A percentile compares a stretch with the other conserved stretches of the same genome.
These are phyloP conservation scores for Podocnemis expansa DNA, from an alignment of 2,113 vertebrate genomes.

Conservation along the genomic window DNA sequence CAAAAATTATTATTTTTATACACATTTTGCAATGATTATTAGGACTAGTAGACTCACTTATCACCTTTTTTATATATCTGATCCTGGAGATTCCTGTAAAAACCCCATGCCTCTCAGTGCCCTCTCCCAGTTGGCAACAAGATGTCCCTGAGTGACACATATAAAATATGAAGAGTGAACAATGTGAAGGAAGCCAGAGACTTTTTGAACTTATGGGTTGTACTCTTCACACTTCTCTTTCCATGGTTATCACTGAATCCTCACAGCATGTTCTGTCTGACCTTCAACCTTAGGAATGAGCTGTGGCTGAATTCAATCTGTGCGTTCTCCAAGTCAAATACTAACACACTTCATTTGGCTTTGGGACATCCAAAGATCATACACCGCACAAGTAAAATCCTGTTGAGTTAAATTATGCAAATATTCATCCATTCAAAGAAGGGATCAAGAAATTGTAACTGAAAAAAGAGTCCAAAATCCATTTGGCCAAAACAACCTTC, in stretches of 20 bases:
- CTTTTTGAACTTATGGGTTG: neutral
- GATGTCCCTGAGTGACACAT: neutral
- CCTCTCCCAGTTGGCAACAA: neutral
- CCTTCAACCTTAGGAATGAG: constrained; percentile 13
- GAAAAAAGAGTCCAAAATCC: constrained; percentile 1
- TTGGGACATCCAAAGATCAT: constrained; percentile 35
- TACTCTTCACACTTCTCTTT: neutral
- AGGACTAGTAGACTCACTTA: neutral
- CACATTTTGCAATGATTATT: neutral
- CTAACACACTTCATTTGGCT: constrained; percentile 26
- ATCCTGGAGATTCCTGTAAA: neutral
- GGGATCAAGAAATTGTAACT: constrained; percentile 24
- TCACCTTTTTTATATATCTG: neutral
- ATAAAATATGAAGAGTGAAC: neutral
- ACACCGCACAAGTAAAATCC: constrained; percentile 21
- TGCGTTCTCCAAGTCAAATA: constrained; percentile 17
- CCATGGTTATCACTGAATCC: neutral
- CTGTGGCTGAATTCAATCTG: neutral
- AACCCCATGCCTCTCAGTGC: neutral
- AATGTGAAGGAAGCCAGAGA: neutral
- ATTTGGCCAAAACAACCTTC: neutral
- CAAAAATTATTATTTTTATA: neutral
- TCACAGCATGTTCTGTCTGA: neutral
- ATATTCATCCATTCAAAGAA: neutral
- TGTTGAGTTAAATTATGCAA: constrained; percentile 8